These are phyloP conservation scores for Drosophila colorata DNA, from an alignment of 2,888 invertebrate species.

Conservation along the genomic window DNA sequence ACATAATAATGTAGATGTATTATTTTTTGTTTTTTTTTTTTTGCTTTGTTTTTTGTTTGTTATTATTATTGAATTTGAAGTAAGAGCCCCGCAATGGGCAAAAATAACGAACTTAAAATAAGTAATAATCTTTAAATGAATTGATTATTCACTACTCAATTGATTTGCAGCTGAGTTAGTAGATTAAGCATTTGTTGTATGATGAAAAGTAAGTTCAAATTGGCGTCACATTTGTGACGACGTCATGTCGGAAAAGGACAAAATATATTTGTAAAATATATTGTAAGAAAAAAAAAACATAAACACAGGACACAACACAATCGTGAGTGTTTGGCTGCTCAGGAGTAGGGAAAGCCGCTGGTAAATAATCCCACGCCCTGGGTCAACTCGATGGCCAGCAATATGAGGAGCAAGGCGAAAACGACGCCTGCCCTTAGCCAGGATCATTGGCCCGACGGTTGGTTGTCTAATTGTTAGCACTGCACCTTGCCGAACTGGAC, in stretches of 20 bases:
- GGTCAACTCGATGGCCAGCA: constrained; percentile 63
- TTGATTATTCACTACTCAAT: constrained; percentile 19
- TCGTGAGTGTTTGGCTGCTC: constrained; percentile 20
- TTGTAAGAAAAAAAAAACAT: constrained; percentile 18
- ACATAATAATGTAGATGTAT: constrained; percentile 28
- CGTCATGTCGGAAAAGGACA: constrained; percentile 13
- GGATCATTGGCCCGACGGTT: constrained; percentile 63
- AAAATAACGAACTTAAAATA: constrained; percentile 43
- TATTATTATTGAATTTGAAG: constrained; percentile 25
- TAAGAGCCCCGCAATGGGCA: constrained; percentile 20
- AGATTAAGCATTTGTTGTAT: constrained; percentile 62
- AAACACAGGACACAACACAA: constrained; percentile 31
- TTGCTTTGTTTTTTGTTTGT: constrained; percentile 14
- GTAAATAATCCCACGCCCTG: constrained; percentile 47
- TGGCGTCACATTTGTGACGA: constrained; percentile 31
- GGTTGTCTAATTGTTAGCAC: constrained; percentile 83
- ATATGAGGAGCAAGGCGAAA: constrained; percentile 63
- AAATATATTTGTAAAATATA: constrained; percentile 14
- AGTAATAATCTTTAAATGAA: constrained; percentile 28
- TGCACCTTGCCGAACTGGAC: constrained; percentile 84
- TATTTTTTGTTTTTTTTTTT: constrained; percentile 7
- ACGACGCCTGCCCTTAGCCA: constrained; percentile 71
- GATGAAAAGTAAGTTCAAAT: constrained; percentile 48
- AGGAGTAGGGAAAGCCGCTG: constrained; percentile 37
- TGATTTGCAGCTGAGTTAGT: constrained; percentile 55